Evolutionary conservation across 2,113 vertebrate species (phyloP).

Genomic region (Sitta europaea): DNA sequence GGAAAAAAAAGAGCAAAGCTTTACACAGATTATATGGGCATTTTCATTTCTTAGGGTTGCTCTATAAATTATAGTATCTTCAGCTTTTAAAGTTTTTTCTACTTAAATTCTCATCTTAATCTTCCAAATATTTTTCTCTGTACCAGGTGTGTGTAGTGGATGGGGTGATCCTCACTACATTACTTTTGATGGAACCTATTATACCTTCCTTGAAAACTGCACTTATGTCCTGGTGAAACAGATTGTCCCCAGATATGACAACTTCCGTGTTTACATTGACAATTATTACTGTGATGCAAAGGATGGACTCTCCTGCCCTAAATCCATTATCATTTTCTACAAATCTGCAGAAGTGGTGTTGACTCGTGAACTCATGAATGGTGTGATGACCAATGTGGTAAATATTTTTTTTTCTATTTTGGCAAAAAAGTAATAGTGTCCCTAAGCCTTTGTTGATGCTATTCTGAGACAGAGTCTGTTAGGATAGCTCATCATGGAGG

Average conservation of each 20-base stretch:
- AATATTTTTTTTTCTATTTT: neutral
- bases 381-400: conserved; percentile 76
- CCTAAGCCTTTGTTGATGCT: neutral
- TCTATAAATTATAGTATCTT: neutral
- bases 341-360: conserved; percentile 68
- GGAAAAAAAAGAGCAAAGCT: neutral
- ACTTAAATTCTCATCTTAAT: neutral
- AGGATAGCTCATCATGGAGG: neutral
- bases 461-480: neutral
- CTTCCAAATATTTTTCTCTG: neutral
- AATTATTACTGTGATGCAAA: conserved; percentile 73
- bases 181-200: conserved; percentile 87
- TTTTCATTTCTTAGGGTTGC: neutral
- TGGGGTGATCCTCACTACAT: conserved; percentile 82
- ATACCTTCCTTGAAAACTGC: conserved; percentile 82
- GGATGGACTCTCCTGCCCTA: conserved; percentile 75
- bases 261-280: conserved; percentile 78
- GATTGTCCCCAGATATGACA: conserved; percentile 70
- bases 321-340: conserved; percentile 76
- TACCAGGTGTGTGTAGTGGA: conserved; percentile 83
- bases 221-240: conserved; percentile 87
- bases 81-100: neutral
- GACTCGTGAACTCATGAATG: conserved; percentile 54
- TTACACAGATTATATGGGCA: neutral
- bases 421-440: neutral